Evolutionary conservation across 1,140 invertebrate genomes (phyloP).

Genomic region (Euwallacea fornicatus): DNA sequence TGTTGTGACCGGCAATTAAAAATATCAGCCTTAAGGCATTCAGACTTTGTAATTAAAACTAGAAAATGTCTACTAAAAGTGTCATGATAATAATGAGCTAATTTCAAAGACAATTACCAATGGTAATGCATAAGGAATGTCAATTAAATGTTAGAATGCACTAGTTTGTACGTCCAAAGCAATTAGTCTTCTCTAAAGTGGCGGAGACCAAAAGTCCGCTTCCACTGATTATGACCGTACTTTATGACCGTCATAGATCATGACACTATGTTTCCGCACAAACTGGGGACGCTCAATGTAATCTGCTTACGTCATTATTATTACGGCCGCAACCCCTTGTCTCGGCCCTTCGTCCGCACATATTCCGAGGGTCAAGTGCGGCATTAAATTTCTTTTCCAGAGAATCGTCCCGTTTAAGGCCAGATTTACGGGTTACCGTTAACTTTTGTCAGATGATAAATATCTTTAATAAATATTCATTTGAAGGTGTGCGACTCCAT

Average conservation of each 20-base stretch:
- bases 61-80: too few species aligned
- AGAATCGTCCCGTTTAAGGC: slow-evolving; percentile 6
- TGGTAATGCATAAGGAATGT: too few species aligned
- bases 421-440: slow-evolving; percentile 20
- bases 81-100: too few species aligned
- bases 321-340: neutral
- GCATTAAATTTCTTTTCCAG: neutral
- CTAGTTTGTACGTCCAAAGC: neutral
- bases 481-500: slow-evolving; percentile 24
- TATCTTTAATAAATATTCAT: slow-evolving; percentile 32
- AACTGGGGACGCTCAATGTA: slow-evolving; percentile 16
- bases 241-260: slow-evolving; percentile 38
- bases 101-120: too few species aligned
- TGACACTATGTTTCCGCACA: slow-evolving; percentile 34
- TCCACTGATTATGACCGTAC: slow-evolving; percentile 32
- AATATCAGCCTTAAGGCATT: neutral
- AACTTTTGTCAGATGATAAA: slow-evolving; percentile 33
- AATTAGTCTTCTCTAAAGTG: slow-evolving; percentile 33
- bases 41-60: neutral
- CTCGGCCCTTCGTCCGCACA: neutral
- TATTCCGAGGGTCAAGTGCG: slow-evolving; percentile 4
- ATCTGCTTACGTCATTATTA: slow-evolving; percentile 30
- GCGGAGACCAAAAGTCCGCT: slow-evolving; percentile 24
- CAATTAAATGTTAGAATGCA: too few species aligned
- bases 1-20: slow-evolving; percentile 23